phyloP scores from a whole-genome alignment of 2,113 vertebrate species.

The Rhipidura dahli region DNA sequence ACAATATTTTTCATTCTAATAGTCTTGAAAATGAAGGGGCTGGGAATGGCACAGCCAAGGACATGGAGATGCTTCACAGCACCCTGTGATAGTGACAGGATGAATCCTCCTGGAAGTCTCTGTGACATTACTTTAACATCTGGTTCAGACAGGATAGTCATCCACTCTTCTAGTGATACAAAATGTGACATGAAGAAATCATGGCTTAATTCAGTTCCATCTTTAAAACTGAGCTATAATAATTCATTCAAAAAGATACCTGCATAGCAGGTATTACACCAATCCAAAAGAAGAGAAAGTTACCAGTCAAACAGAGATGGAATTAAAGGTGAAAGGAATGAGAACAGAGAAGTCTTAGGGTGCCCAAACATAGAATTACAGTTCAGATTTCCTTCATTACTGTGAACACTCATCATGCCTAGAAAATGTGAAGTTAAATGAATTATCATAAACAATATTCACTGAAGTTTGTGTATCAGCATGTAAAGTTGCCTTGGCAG shows the following conservation, averaged over 20 bases:
- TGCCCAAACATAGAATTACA: neutral
- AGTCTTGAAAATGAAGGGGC: rapidly evolving
- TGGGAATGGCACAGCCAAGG: neutral
- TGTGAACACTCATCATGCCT: neutral
- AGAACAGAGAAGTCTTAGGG: neutral
- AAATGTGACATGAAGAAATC: neutral
- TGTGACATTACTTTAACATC: neutral
- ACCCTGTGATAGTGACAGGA: neutral
- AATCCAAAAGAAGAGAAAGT: neutral
- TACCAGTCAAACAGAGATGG: neutral
- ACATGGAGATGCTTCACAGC: neutral
- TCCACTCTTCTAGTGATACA: neutral
- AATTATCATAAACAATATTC: neutral
- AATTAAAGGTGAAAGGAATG: neutral
- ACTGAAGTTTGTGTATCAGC: neutral
- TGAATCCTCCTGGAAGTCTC: neutral
- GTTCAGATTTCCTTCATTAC: neutral
- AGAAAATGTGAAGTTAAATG: neutral
- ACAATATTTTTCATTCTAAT: neutral
- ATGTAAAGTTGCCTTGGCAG: neutral
- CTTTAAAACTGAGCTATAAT: neutral
- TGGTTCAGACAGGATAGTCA: neutral
- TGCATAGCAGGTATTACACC: neutral
- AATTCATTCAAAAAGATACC: neutral
- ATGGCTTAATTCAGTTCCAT: neutral